These are phyloP conservation scores for Cervus canadensis DNA, from an alignment of 2,113 vertebrate genomes.

Conservation along the genomic window DNA sequence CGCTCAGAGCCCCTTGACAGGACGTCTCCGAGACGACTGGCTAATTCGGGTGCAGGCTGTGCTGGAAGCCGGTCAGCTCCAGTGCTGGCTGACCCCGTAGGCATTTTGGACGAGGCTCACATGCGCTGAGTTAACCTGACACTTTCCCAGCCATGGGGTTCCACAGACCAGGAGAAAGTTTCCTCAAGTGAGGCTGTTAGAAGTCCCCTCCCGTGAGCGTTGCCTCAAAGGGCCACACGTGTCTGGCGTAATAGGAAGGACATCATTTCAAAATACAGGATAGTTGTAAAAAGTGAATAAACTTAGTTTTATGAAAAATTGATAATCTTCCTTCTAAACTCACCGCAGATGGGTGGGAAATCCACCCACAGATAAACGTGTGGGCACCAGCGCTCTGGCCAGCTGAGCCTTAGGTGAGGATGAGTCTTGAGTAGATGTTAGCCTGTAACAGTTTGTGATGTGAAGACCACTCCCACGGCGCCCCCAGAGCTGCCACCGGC, in stretches of 20 bases:
- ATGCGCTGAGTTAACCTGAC: rapidly evolving
- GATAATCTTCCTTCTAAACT: background rate
- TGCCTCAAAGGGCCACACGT: background rate
- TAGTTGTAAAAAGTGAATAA: background rate
- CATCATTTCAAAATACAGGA: background rate
- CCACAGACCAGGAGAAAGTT: background rate
- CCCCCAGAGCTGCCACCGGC: background rate
- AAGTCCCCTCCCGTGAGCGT: rapidly evolving
- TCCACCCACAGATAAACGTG: background rate
- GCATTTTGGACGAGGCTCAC: rapidly evolving
- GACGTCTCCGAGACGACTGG: background rate
- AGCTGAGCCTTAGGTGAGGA: background rate
- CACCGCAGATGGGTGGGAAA: background rate
- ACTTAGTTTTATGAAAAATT: background rate
- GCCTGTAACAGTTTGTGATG: background rate
- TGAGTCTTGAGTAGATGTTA: background rate
- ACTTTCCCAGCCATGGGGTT: background rate
- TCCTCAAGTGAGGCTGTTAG: background rate
- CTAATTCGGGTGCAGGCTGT: background rate
- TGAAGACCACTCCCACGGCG: rapidly evolving
- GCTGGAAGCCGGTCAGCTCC: background rate
- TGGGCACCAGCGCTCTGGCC: background rate
- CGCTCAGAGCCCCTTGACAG: background rate
- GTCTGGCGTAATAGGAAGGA: background rate
- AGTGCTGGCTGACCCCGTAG: rapidly evolving